Evolutionary conservation across 2,888 invertebrate genomes (phyloP).

Genomic region (Xestia rhomboidea): DNA sequence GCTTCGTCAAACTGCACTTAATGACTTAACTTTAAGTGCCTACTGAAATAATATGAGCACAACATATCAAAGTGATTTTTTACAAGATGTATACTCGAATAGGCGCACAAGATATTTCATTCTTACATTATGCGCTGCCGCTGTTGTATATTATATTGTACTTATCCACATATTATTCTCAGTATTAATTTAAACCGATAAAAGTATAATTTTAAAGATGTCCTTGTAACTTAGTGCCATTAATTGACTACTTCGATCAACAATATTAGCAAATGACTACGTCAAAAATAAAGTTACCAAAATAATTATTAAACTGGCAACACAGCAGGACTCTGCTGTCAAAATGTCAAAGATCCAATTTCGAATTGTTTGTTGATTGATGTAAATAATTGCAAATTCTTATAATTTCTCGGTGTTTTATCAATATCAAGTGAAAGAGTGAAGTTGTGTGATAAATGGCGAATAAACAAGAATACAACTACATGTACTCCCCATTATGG

Average conservation of each 20-base stretch:
- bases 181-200: neutral
- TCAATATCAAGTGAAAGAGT: neutral
- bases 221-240: neutral
- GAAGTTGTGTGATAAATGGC: slow-evolving; percentile 53
- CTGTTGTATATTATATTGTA: neutral
- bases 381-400: slow-evolving; percentile 32
- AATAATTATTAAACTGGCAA: slow-evolving; percentile 17
- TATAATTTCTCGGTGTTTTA: neutral
- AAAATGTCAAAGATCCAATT: neutral
- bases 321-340: neutral
- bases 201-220: neutral
- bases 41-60: slow-evolving; percentile 19
- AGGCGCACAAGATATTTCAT: slow-evolving; percentile 5
- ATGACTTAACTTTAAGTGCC: slow-evolving; percentile 8
- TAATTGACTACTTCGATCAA: no score
- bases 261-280: no score
- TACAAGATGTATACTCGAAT: no score
- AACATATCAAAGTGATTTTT: neutral
- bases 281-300: neutral
- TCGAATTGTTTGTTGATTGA: slow-evolving; percentile 20
- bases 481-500: slow-evolving; percentile 75
- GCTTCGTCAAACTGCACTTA: neutral
- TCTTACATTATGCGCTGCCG: neutral
- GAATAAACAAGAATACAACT: slow-evolving; percentile 70
- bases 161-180: neutral